Percentiles rank a stretch among this genome's conserved stretches.
phyloP scores from a whole-genome alignment of 1,140 invertebrate species.

The Conopomorpha cramerella region DNA sequence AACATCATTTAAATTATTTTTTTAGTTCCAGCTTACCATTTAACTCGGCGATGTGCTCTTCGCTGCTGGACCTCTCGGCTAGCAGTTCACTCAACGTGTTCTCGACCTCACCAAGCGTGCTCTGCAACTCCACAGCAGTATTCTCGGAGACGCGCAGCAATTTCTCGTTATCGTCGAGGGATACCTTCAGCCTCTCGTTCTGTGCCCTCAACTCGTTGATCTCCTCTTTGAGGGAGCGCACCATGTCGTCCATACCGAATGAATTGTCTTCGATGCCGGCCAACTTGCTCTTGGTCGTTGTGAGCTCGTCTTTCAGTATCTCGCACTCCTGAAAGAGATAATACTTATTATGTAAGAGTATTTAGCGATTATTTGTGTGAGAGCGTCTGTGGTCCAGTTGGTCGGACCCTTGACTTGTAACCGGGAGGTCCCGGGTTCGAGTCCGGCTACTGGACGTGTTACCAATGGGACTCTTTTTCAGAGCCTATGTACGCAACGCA shows the following conservation, averaged over 20 bases:
- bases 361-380: too few species aligned
- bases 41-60: constrained; percentile 45
- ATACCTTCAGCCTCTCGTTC: constrained; percentile 44
- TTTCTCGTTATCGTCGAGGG: constrained; percentile 48
- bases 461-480: too few species aligned
- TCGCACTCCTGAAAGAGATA: constrained; percentile 63
- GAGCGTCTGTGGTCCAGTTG: too few species aligned
- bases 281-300: constrained; percentile 65
- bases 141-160: constrained; percentile 48
- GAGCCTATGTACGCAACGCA: too few species aligned
- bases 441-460: too few species aligned
- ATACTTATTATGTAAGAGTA: too few species aligned
- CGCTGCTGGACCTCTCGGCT: constrained; percentile 33
- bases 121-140: constrained; percentile 44
- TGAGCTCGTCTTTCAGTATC: constrained; percentile 67
- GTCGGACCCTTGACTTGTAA: too few species aligned
- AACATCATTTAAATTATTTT: too few species aligned
- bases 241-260: constrained; percentile 74
- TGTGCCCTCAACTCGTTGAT: constrained; percentile 53
- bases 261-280: constrained; percentile 69
- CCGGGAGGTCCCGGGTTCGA: too few species aligned
- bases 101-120: constrained; percentile 43
- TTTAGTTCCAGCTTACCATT: constrained; percentile 43
- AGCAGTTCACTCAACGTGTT: constrained; percentile 53
- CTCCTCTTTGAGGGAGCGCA: constrained; percentile 64